Base-by-base conservation (phyloP, 92 coral and sea anemone species). In the Meandrina meandrites region DNA sequence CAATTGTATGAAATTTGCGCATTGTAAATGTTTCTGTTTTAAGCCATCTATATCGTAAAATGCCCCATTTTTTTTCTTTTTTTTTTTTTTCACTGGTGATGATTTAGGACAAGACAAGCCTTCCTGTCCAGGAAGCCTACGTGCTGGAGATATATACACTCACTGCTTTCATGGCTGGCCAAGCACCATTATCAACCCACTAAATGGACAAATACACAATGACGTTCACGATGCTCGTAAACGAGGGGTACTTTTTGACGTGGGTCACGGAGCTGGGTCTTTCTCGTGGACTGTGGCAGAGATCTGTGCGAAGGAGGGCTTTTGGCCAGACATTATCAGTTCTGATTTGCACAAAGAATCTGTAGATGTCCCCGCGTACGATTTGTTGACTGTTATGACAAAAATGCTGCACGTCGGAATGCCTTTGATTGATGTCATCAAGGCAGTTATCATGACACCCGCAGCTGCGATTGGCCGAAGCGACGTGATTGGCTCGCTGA, bases 221-320 rank as follows among this genome's bases (percentile, higher is more conserved):
- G 93, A 90, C 32, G 93, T 92, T 16, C 93, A 79, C 70, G 28
- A 71, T 51, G 96, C 98, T 56, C 93, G 91, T 6, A 84, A 80
- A 62, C 50, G 92, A 54, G 98, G 98, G 75, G 92, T 96, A 22
- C 86, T 92, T 51, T 96, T 96, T 89, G 98, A 94, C 74, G 82
- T 96, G 53, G 98, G 98, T 17, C 98, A 96, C 75, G 98, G 98
- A 42, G 78, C 71, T 66, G 98, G 98, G 2, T 92, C 98, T 1
- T 96, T 96, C 82, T 94, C 95, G 8, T 96, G 98, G 98, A 89
- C 93, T 34, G 98, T 96, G 5, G 94, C 98, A 62, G 98, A 96
- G 84, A 92, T 86, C 74, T 94, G 97, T 89, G 92, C 94, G 8
- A 79, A 85, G 56, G 93, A 96, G 81, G 86, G 91, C 45, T 94